These are phyloP conservation scores for Albula goreensis DNA, from an alignment of 2,113 vertebrate species.

Conservation along the genomic window DNA sequence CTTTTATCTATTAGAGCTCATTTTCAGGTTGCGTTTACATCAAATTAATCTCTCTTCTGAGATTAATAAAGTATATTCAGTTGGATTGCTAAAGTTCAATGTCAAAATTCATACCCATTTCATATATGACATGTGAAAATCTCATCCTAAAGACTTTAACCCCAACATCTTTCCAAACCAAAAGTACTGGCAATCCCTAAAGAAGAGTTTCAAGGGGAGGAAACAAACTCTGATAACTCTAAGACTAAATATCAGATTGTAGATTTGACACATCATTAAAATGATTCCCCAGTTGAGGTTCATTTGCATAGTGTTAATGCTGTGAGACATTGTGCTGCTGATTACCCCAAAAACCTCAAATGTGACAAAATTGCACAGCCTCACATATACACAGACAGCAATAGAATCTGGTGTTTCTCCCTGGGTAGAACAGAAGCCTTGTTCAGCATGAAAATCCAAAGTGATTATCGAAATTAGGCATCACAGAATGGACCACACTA, in stretches of 20 bases:
- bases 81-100: background rate
- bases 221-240: too few relatives aligned
- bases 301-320: conserved; percentile 21
- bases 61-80: background rate
- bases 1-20: conserved; percentile 63
- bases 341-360: background rate
- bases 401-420: background rate
- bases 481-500: background rate
- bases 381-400: background rate
- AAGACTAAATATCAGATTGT: background rate
- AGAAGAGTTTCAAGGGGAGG: too few relatives aligned
- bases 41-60: background rate
- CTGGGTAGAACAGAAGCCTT: background rate
- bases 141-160: background rate
- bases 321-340: conserved; percentile 4
- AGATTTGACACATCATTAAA: background rate
- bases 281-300: conserved; percentile 4
- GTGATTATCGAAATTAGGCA: background rate
- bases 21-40: conserved; percentile 25
- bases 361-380: background rate
- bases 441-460: background rate
- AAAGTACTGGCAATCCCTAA: background rate
- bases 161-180: background rate
- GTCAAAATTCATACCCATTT: too few relatives aligned
- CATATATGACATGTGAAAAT: background rate